Percentiles rank a stretch among this genome's conserved stretches.
phyloP scores from a whole-genome alignment of 2,113 vertebrate species.

The Romanogobio albipinnatus region DNA sequence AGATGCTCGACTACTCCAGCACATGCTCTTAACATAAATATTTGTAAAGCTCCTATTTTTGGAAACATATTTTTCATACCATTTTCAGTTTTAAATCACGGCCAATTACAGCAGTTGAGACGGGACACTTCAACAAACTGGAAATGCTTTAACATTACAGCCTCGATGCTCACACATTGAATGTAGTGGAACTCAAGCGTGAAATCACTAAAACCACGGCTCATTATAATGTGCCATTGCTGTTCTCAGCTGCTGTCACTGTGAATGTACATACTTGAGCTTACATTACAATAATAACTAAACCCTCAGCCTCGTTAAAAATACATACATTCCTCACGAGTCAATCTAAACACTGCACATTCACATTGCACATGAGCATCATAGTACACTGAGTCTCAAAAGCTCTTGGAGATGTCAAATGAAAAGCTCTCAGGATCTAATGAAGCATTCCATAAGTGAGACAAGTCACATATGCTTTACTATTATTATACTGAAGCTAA shows the following conservation, averaged over 20 bases:
- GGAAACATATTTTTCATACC: neutral
- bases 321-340: neutral
- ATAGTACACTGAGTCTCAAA: neutral
- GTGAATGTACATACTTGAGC: neutral
- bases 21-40: slow-evolving; percentile 39
- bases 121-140: neutral
- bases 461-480: neutral
- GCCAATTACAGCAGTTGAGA: neutral
- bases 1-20: slow-evolving; percentile 13
- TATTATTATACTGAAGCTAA: neutral
- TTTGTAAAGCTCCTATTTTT: slow-evolving; percentile 44
- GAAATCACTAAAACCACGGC: neutral
- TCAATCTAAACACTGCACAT: neutral
- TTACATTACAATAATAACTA: neutral
- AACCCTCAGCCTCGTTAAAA: slow-evolving; percentile 32
- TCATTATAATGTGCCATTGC: neutral
- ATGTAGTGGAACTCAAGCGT: neutral
- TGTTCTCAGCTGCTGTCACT: neutral
- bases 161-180: neutral
- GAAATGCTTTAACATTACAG: neutral
- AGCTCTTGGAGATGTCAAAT: neutral
- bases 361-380: neutral
- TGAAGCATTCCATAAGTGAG: neutral
- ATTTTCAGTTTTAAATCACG: neutral
- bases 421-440: neutral